A percentile compares a stretch with the other conserved stretches of the same genome.
These are phyloP conservation scores for Cheilinus undulatus DNA, from an alignment of 2,113 vertebrate species.

Conservation along the genomic window DNA sequence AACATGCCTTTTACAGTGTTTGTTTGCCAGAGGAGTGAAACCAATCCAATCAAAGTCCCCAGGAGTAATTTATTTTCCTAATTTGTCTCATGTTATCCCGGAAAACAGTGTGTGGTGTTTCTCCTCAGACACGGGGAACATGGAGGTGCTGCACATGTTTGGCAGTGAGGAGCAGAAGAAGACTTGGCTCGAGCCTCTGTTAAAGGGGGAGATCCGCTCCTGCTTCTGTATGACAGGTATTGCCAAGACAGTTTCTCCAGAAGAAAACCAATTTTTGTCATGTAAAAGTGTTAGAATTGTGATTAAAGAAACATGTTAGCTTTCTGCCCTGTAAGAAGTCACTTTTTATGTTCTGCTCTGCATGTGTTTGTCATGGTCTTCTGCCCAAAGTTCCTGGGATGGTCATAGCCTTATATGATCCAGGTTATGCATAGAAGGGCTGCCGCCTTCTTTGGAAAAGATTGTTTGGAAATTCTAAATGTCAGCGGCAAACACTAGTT, in stretches of 20 bases:
- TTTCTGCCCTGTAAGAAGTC: no score
- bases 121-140: conserved; percentile 92
- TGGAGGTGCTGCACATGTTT: conserved; percentile 94
- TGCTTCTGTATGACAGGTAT: conserved; percentile 98
- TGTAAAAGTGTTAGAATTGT: background rate
- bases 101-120: background rate
- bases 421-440: background rate
- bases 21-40: background rate
- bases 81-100: background rate
- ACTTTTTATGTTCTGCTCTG: no score
- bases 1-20: background rate
- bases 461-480: background rate
- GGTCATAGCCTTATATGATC: background rate
- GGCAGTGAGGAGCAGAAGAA: conserved; percentile 92
- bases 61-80: background rate
- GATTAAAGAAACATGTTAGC: no score
- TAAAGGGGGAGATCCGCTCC: conserved; percentile 90
- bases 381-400: background rate
- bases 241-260: background rate
- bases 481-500: background rate
- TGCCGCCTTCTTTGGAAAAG: background rate
- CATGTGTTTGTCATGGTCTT: background rate
- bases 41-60: background rate
- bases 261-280: background rate
- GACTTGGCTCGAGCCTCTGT: conserved; percentile 92